Percentiles rank a stretch among this genome's conserved stretches.
phyloP scores from a whole-genome alignment of 2,888 invertebrate species.

The Heliconius ethilla region DNA sequence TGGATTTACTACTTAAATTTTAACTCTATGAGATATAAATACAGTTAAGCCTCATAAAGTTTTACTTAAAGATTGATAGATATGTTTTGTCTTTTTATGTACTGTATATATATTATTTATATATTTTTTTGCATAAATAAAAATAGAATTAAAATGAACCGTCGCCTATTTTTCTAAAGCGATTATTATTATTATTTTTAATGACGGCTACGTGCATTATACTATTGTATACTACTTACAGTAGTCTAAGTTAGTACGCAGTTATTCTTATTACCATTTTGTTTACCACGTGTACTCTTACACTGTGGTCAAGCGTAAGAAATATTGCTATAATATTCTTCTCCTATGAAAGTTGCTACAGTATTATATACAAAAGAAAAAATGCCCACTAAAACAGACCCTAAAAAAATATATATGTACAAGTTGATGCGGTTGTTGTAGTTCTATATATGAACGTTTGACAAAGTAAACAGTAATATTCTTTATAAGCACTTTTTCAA shows the following conservation, averaged over 20 bases:
- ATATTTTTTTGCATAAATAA: not conserved
- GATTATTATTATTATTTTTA: too few relatives aligned
- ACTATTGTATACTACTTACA: too few relatives aligned
- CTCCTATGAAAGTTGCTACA: too few relatives aligned
- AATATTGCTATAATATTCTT: too few relatives aligned
- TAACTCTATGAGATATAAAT: not conserved
- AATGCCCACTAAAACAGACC: not conserved
- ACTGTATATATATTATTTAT: not conserved
- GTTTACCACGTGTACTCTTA: too few relatives aligned
- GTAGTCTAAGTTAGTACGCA: too few relatives aligned
- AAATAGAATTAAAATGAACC: not conserved
- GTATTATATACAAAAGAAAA: too few relatives aligned
- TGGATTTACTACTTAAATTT: conserved; percentile 10
- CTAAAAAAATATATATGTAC: not conserved
- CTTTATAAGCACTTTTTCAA: conserved; percentile 3
- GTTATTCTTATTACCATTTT: too few relatives aligned
- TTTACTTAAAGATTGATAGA: not conserved
- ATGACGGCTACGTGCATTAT: too few relatives aligned
- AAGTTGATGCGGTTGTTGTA: not conserved
- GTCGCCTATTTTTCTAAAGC: not conserved
- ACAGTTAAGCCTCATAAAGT: not conserved
- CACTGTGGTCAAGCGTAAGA: too few relatives aligned
- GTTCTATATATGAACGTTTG: not conserved
- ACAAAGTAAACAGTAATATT: conserved; percentile 13
- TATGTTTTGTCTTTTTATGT: not conserved